Base-by-base conservation (phyloP, 2,797 vertebrate genomes). In the Poeciliopsis presidionis region DNA sequence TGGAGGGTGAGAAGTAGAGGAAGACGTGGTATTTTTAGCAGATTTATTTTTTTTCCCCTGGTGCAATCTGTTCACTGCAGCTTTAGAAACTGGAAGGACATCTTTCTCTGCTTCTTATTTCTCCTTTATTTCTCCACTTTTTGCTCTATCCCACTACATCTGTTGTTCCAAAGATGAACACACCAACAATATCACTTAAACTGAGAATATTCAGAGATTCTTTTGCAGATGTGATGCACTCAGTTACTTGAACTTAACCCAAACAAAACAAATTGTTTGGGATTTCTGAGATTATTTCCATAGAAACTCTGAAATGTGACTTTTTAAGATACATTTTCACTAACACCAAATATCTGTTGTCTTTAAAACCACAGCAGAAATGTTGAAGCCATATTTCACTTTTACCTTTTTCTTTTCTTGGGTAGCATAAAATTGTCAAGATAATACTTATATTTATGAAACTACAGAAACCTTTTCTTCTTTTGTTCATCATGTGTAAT, bases 1-100 rank as follows among this genome's bases (percentile, higher is more conserved):
- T 84, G 86, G 88, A 92, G 86, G 89, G 89, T 90, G 91, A 90
- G 84, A 92, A 89, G 69, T 74, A 90, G 90, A 87, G 81, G 87
- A 91, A 87, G 87, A 92, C 87, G 90, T 80, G 89, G 89, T 95
- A 95, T 95, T 95, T 95, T 94, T 95, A 95, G 93, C 88, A 85
- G 86, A 83, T 85, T 85, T 78, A 9, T 85, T 88, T 87, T 85
- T 85, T 87, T 86, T 65, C 78, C 78, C 77, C 80, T 86, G 73
- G 79, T 92, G 86, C 91, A 93, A 85, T 91, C 88, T 94, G 94
- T 93, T 91, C 90, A 87, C 80, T 83, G 84, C 78, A 83, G 90
- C 84, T 85, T 83, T 73, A 46, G 83, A 82, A 77, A 70, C 81
- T 83, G 82, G 78, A 80, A 80, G 77, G 69, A 87, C 61, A 59